Percentiles rank a stretch among this genome's conserved stretches.
Evolutionary conservation across 2,888 invertebrate genomes (phyloP).

Genomic region (Drosophila testacea): DNA sequence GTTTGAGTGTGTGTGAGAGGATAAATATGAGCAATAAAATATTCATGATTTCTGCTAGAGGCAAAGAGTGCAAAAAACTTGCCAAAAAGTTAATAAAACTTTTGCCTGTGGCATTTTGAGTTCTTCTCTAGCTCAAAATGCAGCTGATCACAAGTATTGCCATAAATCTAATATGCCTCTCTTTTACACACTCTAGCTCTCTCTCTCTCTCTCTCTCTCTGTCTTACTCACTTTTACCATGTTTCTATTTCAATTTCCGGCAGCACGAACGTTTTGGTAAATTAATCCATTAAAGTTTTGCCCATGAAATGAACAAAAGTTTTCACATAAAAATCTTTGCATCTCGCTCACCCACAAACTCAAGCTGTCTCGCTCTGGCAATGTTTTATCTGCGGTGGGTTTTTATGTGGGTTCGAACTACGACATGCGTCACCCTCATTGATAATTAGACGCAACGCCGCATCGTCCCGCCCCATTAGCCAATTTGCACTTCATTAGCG

Average conservation of each 20-base stretch:
- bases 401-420: slow-evolving; percentile 14
- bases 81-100: slow-evolving; percentile 63
- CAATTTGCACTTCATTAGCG: slow-evolving; percentile 79
- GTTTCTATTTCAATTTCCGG: slow-evolving; percentile 75
- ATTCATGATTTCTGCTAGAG: slow-evolving; percentile 58
- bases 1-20: slow-evolving; percentile 5
- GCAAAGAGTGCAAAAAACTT: slow-evolving; percentile 46
- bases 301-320: slow-evolving; percentile 71
- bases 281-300: slow-evolving; percentile 80
- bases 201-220: slow-evolving; percentile 4
- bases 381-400: slow-evolving; percentile 15
- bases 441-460: slow-evolving; percentile 65
- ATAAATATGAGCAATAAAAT: slow-evolving; percentile 65
- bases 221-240: slow-evolving; percentile 27
- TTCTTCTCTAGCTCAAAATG: slow-evolving; percentile 33
- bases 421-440: slow-evolving; percentile 54
- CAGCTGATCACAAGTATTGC: slow-evolving; percentile 63
- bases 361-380: slow-evolving; percentile 11
- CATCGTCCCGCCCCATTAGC: slow-evolving; percentile 59
- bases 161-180: slow-evolving; percentile 62
- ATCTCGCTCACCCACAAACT: slow-evolving; percentile 16
- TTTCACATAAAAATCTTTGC: slow-evolving; percentile 72
- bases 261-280: slow-evolving; percentile 68
- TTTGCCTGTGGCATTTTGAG: slow-evolving; percentile 44
- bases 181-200: slow-evolving; percentile 4